Evolutionary conservation across 1,140 invertebrate species (phyloP).

Genomic region (Brachionus angularis): DNA sequence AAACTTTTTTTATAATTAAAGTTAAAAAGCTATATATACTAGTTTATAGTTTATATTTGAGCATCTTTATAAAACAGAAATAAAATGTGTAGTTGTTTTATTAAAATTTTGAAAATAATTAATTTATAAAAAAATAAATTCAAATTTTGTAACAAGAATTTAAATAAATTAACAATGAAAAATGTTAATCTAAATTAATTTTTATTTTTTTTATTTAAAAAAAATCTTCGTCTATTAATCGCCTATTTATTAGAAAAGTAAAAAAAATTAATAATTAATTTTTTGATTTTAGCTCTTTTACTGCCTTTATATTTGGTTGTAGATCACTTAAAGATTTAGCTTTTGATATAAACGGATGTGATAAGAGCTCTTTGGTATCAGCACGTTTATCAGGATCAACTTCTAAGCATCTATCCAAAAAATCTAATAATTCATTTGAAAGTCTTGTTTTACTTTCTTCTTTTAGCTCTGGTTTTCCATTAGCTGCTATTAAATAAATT

Average conservation of each 20-base stretch:
- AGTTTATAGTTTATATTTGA: too few species aligned
- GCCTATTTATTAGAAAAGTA: not conserved
- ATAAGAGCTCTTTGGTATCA: conserved; percentile 22
- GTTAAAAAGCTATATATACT: too few species aligned
- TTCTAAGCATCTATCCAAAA: conserved; percentile 42
- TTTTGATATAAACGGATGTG: conserved; percentile 35
- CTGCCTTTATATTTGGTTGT: conserved; percentile 21
- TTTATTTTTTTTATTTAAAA: too few species aligned
- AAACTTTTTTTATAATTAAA: too few species aligned
- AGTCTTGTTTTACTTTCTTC: conserved; percentile 25
- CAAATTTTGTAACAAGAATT: too few species aligned
- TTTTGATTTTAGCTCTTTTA: conserved; percentile 42
- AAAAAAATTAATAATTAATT: conserved; percentile 9
- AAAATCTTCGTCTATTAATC: too few species aligned
- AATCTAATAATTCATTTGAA: conserved; percentile 20
- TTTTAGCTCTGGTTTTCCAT: conserved; percentile 55
- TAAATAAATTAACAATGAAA: too few species aligned
- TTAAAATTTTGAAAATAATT: too few species aligned
- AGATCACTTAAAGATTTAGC: conserved; percentile 5
- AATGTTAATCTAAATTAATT: too few species aligned
- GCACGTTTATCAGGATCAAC: conserved; percentile 43
- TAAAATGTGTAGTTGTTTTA: too few species aligned
- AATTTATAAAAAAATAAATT: too few species aligned
- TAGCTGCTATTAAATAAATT: conserved; percentile 50
- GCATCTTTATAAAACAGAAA: too few species aligned